Evolutionary conservation across 2,113 vertebrate species (phyloP).

Genomic region (Raja brachyura): DNA sequence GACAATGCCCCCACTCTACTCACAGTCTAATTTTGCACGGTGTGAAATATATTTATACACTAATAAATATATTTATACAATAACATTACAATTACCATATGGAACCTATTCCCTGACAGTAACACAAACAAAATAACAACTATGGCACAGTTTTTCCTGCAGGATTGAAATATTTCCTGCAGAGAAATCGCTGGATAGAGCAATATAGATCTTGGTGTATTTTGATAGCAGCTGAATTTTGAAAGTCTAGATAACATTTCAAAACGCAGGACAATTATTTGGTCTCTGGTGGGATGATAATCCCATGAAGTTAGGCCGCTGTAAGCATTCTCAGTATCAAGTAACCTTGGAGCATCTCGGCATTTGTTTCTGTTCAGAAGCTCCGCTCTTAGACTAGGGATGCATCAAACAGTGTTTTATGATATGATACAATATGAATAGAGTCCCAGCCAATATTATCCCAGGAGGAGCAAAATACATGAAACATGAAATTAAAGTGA

Average conservation of each 20-base stretch:
- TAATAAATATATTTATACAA: background rate
- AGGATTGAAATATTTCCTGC: background rate
- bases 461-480: too few relatives aligned
- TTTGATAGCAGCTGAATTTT: background rate
- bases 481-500: too few relatives aligned
- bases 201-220: background rate
- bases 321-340: background rate
- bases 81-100: background rate
- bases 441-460: too few relatives aligned
- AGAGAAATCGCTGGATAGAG: background rate
- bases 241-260: background rate
- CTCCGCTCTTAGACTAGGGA: background rate
- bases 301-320: background rate
- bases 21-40: background rate
- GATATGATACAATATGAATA: too few relatives aligned
- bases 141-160: background rate
- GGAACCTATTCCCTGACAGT: background rate
- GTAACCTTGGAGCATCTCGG: slow-evolving; percentile 10
- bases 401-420: background rate
- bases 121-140: too few relatives aligned
- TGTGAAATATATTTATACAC: background rate
- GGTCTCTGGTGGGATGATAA: background rate
- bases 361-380: background rate
- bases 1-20: background rate
- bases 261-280: slow-evolving; percentile 11